Evolutionary conservation across 2,113 vertebrate species (phyloP).

Genomic region (Oryzias celebensis): DNA sequence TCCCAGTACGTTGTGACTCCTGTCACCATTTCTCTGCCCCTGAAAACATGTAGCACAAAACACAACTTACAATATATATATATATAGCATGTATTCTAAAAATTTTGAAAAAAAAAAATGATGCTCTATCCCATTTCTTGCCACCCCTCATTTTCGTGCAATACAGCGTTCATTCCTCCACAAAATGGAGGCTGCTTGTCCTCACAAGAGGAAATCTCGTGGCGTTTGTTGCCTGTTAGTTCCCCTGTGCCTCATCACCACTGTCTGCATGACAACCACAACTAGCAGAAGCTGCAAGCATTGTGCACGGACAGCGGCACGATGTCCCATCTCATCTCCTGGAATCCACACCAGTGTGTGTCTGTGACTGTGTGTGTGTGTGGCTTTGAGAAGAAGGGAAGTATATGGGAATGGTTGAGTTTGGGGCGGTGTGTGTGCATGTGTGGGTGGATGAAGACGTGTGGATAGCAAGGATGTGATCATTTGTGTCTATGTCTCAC

Average conservation of each 20-base stretch:
- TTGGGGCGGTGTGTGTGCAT: conserved; percentile 21
- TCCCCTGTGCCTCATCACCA: conserved; percentile 39
- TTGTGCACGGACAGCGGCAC: conserved; percentile 42
- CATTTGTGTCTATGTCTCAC: conserved; percentile 22
- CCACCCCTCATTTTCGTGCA: conserved; percentile 13
- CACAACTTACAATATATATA: no score
- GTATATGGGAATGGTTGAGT: conserved; percentile 20
- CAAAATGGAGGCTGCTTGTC: conserved; percentile 69
- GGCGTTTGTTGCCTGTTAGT: conserved; percentile 53
- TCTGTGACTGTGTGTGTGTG: conserved; percentile 9
- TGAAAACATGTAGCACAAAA: background rate
- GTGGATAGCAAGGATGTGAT: no score
- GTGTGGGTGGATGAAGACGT: background rate
- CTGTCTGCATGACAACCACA: conserved; percentile 60
- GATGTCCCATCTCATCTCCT: conserved; percentile 56
- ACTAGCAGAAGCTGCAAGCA: conserved; percentile 49
- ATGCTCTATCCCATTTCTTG: background rate
- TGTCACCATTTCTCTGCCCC: background rate
- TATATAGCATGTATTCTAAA: no score
- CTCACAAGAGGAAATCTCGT: conserved; percentile 44
- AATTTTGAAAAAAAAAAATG: background rate
- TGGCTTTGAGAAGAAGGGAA: conserved; percentile 9
- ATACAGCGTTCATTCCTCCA: conserved; percentile 46
- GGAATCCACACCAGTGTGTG: conserved; percentile 19
- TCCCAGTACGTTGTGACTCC: background rate